These are phyloP conservation scores for Morus bassanus DNA, from an alignment of 2,797 vertebrate species.

Conservation along the genomic window DNA sequence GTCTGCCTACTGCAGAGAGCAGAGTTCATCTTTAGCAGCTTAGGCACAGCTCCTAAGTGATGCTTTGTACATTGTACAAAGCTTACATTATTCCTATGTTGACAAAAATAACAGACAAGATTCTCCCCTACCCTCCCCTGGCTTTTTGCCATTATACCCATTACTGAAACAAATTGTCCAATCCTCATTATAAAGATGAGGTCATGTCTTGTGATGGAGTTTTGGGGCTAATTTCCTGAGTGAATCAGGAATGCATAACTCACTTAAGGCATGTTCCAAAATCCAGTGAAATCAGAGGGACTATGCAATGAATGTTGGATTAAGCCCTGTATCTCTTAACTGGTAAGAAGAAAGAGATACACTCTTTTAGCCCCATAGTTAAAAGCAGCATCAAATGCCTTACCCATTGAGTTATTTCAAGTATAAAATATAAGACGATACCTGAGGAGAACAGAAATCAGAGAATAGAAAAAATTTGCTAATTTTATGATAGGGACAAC, in stretches of 20 bases:
- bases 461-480: background rate
- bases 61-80: background rate
- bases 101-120: conserved; percentile 35
- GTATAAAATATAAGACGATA: background rate
- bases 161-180: conserved; percentile 41
- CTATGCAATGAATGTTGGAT: background rate
- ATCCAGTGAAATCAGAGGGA: background rate
- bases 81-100: conserved; percentile 7
- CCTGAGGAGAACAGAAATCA: background rate
- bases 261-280: background rate
- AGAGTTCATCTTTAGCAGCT: conserved; percentile 1
- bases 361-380: background rate
- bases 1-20: background rate
- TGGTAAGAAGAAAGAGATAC: background rate
- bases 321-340: background rate
- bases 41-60: background rate
- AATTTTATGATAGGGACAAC: background rate
- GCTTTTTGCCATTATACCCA: conserved; percentile 39
- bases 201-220: conserved; percentile 21
- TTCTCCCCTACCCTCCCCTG: background rate
- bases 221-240: conserved; percentile 6
- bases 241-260: background rate
- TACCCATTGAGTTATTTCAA: background rate
- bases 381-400: background rate
- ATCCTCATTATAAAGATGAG: conserved; percentile 31